Evolutionary conservation across 1,140 invertebrate species (phyloP).

Genomic region (Himalopsyche phryganea): DNA sequence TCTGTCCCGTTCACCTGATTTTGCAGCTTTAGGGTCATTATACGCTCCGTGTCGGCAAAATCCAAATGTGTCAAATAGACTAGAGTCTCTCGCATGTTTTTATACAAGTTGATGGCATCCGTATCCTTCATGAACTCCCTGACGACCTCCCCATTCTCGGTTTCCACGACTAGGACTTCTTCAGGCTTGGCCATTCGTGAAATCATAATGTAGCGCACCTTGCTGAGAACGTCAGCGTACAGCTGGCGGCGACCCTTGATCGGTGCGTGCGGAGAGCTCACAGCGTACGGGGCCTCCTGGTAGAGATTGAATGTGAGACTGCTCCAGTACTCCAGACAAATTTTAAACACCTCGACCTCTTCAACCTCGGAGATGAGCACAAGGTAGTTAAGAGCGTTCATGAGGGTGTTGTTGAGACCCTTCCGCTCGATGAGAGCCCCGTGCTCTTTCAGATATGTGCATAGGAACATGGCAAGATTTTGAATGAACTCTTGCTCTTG

Average conservation of each 20-base stretch:
- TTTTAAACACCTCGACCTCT: conserved; percentile 99
- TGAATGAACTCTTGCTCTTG: conserved; percentile 99
- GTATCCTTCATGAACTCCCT: conserved; percentile 99
- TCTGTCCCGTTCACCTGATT: conserved; percentile 98
- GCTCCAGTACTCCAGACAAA: conserved; percentile 99
- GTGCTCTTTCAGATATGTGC: conserved; percentile 96
- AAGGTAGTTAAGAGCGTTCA: conserved; percentile 88
- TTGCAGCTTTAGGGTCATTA: conserved; percentile 98
- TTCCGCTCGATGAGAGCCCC: conserved; percentile 82
- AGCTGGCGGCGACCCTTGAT: conserved; percentile 60
- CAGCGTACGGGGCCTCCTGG: conserved; percentile 62
- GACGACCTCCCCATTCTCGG: conserved; percentile 99
- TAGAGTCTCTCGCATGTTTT: conserved; percentile 98
- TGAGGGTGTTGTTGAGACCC: conserved; percentile 65
- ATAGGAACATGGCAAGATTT: conserved; percentile 95
- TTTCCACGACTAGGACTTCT: conserved; percentile 99
- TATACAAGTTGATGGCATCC: conserved; percentile 98
- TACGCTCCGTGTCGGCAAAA: conserved; percentile 94
- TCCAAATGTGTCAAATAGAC: conserved; percentile 99
- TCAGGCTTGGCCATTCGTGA: conserved; percentile 99
- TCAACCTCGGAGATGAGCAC: conserved; percentile 98
- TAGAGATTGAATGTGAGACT: conserved; percentile 88
- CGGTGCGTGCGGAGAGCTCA: conserved; percentile 44
- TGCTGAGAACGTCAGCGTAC: conserved; percentile 78
- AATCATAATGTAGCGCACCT: conserved; percentile 98